These are phyloP conservation scores for Saturnia japonica DNA, from an alignment of 2,888 invertebrate genomes.

Conservation along the genomic window DNA sequence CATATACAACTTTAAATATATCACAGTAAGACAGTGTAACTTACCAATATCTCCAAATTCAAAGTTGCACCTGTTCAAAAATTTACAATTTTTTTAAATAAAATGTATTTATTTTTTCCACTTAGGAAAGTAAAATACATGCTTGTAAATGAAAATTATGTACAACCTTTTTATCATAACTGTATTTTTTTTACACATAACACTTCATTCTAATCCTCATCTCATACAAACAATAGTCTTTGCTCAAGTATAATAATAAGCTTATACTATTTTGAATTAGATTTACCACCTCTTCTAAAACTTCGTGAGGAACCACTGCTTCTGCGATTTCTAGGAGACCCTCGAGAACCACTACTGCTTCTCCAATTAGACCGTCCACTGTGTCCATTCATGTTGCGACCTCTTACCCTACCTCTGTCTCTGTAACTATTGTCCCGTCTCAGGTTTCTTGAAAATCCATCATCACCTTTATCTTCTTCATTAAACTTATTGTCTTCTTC, in stretches of 20 bases:
- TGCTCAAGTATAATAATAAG: conserved; percentile 24
- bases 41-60: conserved; percentile 55
- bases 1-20: conserved; percentile 41
- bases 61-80: conserved; percentile 54
- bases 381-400: conserved; percentile 68
- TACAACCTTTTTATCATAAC: conserved; percentile 72
- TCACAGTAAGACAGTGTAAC: conserved; percentile 56
- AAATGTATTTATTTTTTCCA: conserved; percentile 68
- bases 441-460: conserved; percentile 55
- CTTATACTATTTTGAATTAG: conserved; percentile 60
- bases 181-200: conserved; percentile 68
- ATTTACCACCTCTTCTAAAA: conserved; percentile 71
- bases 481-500: conserved; percentile 57
- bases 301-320: conserved; percentile 59
- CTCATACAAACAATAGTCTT: conserved; percentile 55
- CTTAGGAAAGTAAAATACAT: conserved; percentile 69
- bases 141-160: conserved; percentile 73
- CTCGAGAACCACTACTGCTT: conserved; percentile 51
- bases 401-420: conserved; percentile 67
- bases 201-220: conserved; percentile 54
- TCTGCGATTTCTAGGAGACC: conserved; percentile 57
- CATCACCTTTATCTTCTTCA: conserved; percentile 56
- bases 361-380: conserved; percentile 65
- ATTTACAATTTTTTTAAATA: conserved; percentile 57
- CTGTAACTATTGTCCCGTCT: conserved; percentile 66